Conservation (phyloP, 2,797 vertebrate species). For the Spinibarbus caldwelli region DNA sequence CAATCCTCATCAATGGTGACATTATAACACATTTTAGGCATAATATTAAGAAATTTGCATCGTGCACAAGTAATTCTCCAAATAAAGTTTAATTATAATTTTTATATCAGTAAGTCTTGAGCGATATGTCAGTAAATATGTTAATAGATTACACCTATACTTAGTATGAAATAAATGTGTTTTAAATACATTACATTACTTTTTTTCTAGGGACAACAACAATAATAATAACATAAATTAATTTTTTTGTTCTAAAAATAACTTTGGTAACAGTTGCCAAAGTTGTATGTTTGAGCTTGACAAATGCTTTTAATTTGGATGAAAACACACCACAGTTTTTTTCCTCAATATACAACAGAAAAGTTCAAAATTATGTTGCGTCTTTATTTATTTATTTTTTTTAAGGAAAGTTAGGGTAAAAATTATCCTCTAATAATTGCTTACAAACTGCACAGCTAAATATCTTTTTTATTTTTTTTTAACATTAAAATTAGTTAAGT, state of each 20-base stretch:
- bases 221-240: not conserved
- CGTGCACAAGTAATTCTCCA: not conserved
- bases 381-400: no score
- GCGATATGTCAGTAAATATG: not conserved
- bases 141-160: not conserved
- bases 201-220: not conserved
- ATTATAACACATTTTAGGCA: not conserved
- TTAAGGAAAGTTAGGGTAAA: not conserved
- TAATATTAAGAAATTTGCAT: not conserved
- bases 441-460: not conserved
- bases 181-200: not conserved
- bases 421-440: not conserved
- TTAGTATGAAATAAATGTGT: not conserved
- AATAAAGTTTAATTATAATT: not conserved
- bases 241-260: no score
- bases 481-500: not conserved
- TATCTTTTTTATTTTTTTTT: no score
- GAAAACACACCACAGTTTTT: not conserved
- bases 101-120: not conserved
- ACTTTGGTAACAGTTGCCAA: not conserved
- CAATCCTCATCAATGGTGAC: not conserved
- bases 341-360: not conserved
- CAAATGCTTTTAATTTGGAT: not conserved
- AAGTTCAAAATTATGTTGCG: not conserved
- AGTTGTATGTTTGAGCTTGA: not conserved